phyloP scores from a whole-genome alignment of 1,140 invertebrate species.

The Cheumatopsyche charites region DNA sequence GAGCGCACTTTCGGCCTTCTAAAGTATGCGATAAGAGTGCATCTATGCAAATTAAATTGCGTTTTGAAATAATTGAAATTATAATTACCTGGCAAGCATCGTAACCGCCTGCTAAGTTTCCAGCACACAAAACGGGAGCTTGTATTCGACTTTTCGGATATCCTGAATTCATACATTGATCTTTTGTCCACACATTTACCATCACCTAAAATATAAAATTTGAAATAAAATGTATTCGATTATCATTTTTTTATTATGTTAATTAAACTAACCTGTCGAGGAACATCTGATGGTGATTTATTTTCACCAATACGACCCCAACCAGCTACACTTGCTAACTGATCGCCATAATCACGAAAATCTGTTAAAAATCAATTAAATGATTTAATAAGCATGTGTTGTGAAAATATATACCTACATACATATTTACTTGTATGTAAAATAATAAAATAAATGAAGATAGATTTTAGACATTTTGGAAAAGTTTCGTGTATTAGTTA shows the following conservation, averaged over 20 bases:
- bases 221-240: neutral
- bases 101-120: constrained; percentile 69
- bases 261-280: constrained; percentile 54
- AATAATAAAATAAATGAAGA: too few species aligned
- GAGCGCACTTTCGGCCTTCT: neutral
- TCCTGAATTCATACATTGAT: constrained; percentile 55
- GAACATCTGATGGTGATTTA: constrained; percentile 65
- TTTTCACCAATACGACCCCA: constrained; percentile 76
- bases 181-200: constrained; percentile 57
- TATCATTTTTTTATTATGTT: neutral
- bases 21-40: constrained; percentile 9
- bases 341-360: constrained; percentile 64
- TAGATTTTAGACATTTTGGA: too few species aligned
- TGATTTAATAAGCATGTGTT: neutral
- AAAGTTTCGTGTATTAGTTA: too few species aligned
- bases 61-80: constrained; percentile 23
- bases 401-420: neutral
- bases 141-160: constrained; percentile 63
- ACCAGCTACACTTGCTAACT: constrained; percentile 73
- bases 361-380: constrained; percentile 52
- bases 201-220: constrained; percentile 50
- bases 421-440: neutral
- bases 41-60: neutral
- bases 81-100: constrained; percentile 77
- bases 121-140: constrained; percentile 80